These are phyloP conservation scores for Philereme vetulata DNA, from an alignment of 2,888 invertebrate genomes.

Conservation along the genomic window DNA sequence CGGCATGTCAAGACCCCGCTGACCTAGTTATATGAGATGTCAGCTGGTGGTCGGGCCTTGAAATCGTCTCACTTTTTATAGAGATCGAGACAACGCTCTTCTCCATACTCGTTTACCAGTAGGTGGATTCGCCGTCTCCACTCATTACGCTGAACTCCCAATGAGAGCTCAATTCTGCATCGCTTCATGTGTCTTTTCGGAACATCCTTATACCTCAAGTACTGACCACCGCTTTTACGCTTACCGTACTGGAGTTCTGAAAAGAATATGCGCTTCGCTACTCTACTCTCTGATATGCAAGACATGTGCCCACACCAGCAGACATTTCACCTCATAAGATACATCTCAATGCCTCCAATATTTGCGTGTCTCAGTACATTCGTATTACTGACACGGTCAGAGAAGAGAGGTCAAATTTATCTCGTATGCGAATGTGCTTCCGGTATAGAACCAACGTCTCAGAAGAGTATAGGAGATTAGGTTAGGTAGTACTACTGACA, in stretches of 20 bases:
- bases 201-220: too few relatives aligned
- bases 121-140: neutral
- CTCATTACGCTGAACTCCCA: neutral
- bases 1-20: too few relatives aligned
- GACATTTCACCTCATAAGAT: slow-evolving; percentile 14
- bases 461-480: neutral
- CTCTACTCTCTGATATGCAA: slow-evolving; percentile 10
- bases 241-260: too few relatives aligned
- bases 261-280: slow-evolving; percentile 17
- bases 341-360: slow-evolving; percentile 10
- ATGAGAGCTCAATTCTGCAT: too few relatives aligned
- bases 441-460: neutral
- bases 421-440: neutral
- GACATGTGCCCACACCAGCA: slow-evolving; percentile 11
- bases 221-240: too few relatives aligned
- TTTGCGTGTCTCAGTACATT: neutral
- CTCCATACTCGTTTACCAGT: neutral
- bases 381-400: neutral
- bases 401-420: neutral
- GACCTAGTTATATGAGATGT: too few relatives aligned
- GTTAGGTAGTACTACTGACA: too few relatives aligned
- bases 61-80: neutral
- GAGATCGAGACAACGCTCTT: neutral
- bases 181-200: too few relatives aligned
- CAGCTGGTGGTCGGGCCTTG: too few relatives aligned